These are phyloP conservation scores for Phycodurus eques DNA, from an alignment of 2,113 vertebrate species.

Conservation along the genomic window DNA sequence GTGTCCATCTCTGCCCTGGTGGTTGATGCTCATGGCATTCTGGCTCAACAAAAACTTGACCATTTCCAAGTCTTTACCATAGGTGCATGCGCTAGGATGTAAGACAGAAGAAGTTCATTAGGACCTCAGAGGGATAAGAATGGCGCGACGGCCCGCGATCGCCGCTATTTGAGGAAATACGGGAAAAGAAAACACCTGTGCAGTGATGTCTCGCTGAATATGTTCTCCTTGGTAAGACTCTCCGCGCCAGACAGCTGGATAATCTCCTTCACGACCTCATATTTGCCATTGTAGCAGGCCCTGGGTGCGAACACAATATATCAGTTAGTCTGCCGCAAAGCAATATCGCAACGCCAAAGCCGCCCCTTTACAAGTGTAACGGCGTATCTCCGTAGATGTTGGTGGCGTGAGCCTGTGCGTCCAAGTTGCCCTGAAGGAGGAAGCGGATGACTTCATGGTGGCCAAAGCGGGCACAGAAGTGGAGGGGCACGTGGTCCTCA, in stretches of 20 bases:
- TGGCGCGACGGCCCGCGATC: neutral
- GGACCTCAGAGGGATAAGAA: neutral
- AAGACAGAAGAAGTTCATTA: conserved; percentile 1
- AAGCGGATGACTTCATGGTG: conserved; percentile 82
- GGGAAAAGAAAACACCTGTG: conserved; percentile 75
- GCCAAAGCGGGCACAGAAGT: conserved; percentile 91
- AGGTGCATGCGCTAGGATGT: conserved; percentile 85
- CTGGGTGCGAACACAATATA: conserved; percentile 59
- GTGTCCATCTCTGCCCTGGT: conserved; percentile 92
- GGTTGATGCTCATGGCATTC: conserved; percentile 85
- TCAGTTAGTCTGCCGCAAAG: neutral
- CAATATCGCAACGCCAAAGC: too few species aligned
- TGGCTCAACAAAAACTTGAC: conserved; percentile 90
- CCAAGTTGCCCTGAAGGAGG: conserved; percentile 80
- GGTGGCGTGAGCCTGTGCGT: conserved; percentile 84
- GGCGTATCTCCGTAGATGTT: conserved; percentile 95
- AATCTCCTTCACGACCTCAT: conserved; percentile 84
- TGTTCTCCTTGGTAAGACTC: conserved; percentile 90
- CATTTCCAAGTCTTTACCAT: conserved; percentile 88
- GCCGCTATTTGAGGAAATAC: neutral
- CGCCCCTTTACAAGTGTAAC: conserved; percentile 81
- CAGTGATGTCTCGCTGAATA: conserved; percentile 94
- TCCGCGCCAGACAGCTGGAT: conserved; percentile 85
- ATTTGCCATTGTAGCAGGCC: conserved; percentile 89
- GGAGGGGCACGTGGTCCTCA: conserved; percentile 87